A percentile compares a stretch with the other conserved stretches of the same genome.
These are phyloP conservation scores for Agelastica alni DNA, from an alignment of 2,888 invertebrate species.

Conservation along the genomic window DNA sequence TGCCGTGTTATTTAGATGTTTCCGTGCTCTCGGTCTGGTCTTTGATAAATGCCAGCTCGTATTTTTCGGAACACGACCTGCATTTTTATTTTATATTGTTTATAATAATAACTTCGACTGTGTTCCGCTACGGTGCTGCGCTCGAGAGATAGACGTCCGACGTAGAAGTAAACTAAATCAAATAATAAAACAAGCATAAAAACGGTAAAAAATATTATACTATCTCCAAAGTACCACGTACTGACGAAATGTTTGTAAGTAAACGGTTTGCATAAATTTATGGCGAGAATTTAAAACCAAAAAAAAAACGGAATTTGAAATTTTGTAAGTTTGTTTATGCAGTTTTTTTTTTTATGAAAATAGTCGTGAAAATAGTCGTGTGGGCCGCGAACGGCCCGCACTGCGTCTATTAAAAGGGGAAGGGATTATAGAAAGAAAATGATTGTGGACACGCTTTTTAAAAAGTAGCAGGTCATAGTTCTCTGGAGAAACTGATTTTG, in stretches of 20 bases:
- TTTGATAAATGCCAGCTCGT: constrained; percentile 27
- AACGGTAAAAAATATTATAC: constrained; percentile 13
- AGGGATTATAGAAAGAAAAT: too few species aligned
- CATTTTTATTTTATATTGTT: constrained; percentile 33
- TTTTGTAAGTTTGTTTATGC: too few species aligned
- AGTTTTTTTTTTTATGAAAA: too few species aligned
- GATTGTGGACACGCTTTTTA: too few species aligned
- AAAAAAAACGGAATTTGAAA: too few species aligned
- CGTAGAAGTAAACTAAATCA: constrained; percentile 26
- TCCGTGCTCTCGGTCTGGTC: constrained; percentile 17
- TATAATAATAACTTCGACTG: constrained; percentile 28
- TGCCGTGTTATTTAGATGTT: constrained; percentile 21
- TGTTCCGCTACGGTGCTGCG: constrained; percentile 15
- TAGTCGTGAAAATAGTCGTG: too few species aligned
- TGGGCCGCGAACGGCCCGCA: too few species aligned
- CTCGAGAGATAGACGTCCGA: constrained; percentile 26
- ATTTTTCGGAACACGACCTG: constrained; percentile 28
- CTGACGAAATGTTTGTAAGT: constrained; percentile 10
- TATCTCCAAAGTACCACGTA: constrained; percentile 13
- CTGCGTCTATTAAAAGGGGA: too few species aligned
- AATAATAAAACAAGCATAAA: constrained; percentile 13
- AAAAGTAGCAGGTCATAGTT: too few species aligned
- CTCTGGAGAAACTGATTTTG: too few species aligned
- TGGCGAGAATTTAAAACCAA: neutral
- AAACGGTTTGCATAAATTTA: constrained; percentile 13